phyloP scores from a whole-genome alignment of 2,888 invertebrate genomes.

The Rhamnusium bicolor region DNA sequence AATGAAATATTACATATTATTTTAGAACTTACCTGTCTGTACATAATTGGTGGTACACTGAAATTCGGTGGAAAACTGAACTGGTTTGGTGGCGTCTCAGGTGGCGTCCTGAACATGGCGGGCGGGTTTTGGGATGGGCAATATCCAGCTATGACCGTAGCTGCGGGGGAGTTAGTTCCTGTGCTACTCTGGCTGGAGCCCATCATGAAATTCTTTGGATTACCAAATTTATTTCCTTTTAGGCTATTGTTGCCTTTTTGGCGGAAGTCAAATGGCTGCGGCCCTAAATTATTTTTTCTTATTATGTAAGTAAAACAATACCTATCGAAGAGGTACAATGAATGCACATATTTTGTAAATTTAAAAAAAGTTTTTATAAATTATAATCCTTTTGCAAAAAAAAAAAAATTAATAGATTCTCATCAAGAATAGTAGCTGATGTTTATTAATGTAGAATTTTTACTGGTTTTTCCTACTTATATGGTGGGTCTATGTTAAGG shows the following conservation, averaged over 20 bases:
- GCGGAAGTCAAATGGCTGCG: conserved; percentile 39
- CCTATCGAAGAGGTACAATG: too few relatives aligned
- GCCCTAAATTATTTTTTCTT: too few relatives aligned
- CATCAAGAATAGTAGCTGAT: too few relatives aligned
- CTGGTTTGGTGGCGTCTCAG: conserved; percentile 67
- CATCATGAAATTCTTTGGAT: conserved; percentile 52
- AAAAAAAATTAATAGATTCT: too few relatives aligned
- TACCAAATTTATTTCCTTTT: conserved; percentile 44
- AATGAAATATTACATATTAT: too few relatives aligned
- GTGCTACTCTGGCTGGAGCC: conserved; percentile 68
- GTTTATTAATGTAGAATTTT: too few relatives aligned
- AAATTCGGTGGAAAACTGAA: conserved; percentile 60
- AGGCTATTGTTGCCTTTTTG: conserved; percentile 37
- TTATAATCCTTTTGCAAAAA: too few relatives aligned
- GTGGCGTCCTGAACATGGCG: conserved; percentile 64
- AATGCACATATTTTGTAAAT: too few relatives aligned
- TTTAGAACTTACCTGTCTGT: conserved; percentile 64
- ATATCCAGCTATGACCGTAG: conserved; percentile 66
- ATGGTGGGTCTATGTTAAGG: too few relatives aligned
- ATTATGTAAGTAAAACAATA: too few relatives aligned
- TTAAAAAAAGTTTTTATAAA: too few relatives aligned
- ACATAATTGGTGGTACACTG: conserved; percentile 61
- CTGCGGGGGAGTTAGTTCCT: conserved; percentile 69
- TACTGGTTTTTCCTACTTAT: too few relatives aligned
- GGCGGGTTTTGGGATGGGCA: conserved; percentile 59